Conservation (phyloP, 2,797 vertebrate genomes). For the Thamnophis elegans region DNA sequence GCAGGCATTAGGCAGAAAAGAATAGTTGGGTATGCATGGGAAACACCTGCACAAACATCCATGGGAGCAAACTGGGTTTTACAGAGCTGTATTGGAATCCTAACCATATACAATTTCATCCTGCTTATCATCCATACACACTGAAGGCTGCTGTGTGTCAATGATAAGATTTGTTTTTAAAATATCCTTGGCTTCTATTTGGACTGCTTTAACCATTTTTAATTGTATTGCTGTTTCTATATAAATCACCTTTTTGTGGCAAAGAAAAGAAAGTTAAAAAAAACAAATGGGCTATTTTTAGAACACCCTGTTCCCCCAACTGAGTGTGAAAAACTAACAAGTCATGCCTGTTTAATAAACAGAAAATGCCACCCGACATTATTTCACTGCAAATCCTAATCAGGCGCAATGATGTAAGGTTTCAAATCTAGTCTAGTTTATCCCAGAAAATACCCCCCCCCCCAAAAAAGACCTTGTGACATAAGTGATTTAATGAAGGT, state of each 20-base stretch:
- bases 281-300: background rate
- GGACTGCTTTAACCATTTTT: background rate
- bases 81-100: background rate
- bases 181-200: background rate
- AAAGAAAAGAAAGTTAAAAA: background rate
- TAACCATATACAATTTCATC: too few species aligned
- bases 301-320: background rate
- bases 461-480: background rate
- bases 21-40: background rate
- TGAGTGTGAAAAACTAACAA: background rate
- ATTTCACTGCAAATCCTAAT: background rate
- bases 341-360: background rate
- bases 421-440: background rate
- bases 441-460: background rate
- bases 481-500: background rate
- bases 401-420: background rate
- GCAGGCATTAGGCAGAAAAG: background rate
- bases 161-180: background rate
- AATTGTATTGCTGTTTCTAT: background rate
- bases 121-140: background rate
- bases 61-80: background rate
- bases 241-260: background rate
- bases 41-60: too few species aligned
- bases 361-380: background rate
- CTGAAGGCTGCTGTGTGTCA: background rate